These are phyloP conservation scores for Trachelipus rathkii DNA, from an alignment of 1,140 invertebrate genomes.

Conservation along the genomic window DNA sequence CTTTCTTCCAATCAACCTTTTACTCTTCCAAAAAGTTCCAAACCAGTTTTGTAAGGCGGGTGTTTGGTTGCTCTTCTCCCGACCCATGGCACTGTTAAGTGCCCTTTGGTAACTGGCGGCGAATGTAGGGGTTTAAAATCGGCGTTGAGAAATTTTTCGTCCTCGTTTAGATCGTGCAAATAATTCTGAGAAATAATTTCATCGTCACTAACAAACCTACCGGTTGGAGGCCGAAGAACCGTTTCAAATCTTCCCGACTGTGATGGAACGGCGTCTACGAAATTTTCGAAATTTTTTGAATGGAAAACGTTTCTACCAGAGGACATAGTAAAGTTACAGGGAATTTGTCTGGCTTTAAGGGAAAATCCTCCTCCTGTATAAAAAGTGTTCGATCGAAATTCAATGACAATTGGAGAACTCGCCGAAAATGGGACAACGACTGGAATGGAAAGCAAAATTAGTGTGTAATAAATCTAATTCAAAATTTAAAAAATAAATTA, in stretches of 20 bases:
- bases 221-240: not conserved
- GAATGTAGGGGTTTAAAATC: not conserved
- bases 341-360: not conserved
- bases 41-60: not conserved
- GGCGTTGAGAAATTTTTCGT: not conserved
- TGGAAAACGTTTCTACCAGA: not conserved
- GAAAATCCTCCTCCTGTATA: not conserved
- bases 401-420: not conserved
- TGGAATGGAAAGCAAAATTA: not conserved
- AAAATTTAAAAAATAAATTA: too few species aligned
- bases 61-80: not conserved
- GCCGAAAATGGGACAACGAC: not conserved
- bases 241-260: not conserved
- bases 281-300: not conserved
- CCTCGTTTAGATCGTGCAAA: too few species aligned
- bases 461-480: too few species aligned
- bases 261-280: not conserved
- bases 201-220: not conserved
- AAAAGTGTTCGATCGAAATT: not conserved
- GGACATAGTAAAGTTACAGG: not conserved
- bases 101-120: not conserved
- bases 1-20: not conserved
- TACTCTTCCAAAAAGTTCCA: not conserved
- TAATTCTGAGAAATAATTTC: not conserved
- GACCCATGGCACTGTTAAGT: not conserved